These are phyloP conservation scores for Athalia circularis DNA, from an alignment of 2,888 invertebrate species.

Conservation along the genomic window DNA sequence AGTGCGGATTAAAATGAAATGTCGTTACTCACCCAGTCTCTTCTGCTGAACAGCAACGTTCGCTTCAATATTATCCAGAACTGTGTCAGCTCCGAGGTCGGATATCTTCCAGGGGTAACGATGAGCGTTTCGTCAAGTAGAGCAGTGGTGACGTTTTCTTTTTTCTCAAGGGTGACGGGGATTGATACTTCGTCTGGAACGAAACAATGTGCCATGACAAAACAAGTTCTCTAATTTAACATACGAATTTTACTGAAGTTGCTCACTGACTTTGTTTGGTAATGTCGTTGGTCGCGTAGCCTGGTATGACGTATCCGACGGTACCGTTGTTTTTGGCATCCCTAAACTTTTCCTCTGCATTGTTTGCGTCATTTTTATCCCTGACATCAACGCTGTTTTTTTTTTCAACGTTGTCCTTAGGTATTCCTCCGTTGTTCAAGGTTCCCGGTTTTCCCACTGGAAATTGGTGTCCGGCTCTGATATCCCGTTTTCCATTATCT, in stretches of 20 bases:
- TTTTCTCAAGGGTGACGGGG: conserved; percentile 81
- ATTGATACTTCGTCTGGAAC: conserved; percentile 77
- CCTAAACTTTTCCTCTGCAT: conserved; percentile 67
- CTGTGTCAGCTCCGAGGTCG: conserved; percentile 88
- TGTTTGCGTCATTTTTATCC: conserved; percentile 68
- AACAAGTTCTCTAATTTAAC: conserved; percentile 42
- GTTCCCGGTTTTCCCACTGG: conserved; percentile 77
- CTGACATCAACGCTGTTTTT: conserved; percentile 59
- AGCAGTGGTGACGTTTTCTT: conserved; percentile 82
- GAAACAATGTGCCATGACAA: conserved; percentile 33
- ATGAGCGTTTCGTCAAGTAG: conserved; percentile 80
- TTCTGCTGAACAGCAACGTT: conserved; percentile 88
- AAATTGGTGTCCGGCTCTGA: conserved; percentile 84
- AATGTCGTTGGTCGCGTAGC: conserved; percentile 67
- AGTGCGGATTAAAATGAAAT: not conserved
- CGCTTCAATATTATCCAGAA: conserved; percentile 92
- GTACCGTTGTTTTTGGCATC: conserved; percentile 59
- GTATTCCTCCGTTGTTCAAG: conserved; percentile 73
- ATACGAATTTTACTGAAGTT: conserved; percentile 8
- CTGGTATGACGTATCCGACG: conserved; percentile 64
- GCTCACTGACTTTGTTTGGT: conserved; percentile 64
- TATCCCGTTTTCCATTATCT: conserved; percentile 88
- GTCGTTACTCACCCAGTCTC: conserved; percentile 85
- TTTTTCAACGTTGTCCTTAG: conserved; percentile 54
- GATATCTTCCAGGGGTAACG: conserved; percentile 84